Percentiles rank a stretch among this genome's conserved stretches.
phyloP scores from a whole-genome alignment of 2,797 vertebrate genomes.

The Cuniculus paca region DNA sequence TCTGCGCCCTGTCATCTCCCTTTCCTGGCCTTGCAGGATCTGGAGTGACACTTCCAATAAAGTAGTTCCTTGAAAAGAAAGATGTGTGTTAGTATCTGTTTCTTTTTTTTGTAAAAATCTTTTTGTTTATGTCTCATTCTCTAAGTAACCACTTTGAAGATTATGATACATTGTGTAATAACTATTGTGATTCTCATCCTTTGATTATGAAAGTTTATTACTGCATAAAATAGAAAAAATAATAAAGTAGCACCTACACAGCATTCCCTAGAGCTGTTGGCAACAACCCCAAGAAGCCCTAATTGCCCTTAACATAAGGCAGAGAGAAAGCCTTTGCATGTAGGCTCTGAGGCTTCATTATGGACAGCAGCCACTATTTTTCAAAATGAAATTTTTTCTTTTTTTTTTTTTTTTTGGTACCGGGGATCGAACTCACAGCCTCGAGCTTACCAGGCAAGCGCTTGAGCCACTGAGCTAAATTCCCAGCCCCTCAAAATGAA shows the following conservation, averaged over 20 bases:
- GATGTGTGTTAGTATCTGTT: not conserved
- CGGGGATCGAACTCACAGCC: no score
- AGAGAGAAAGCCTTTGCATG: not conserved
- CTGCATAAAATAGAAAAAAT: not conserved
- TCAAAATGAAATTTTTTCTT: not conserved
- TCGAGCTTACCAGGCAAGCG: no score
- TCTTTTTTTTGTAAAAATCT: not conserved
- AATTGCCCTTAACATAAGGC: no score
- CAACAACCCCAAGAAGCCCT: not conserved
- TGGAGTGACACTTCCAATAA: not conserved
- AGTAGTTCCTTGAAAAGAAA: not conserved
- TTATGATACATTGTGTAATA: not conserved
- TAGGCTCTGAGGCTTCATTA: not conserved
- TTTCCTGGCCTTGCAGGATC: not conserved
- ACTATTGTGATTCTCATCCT: not conserved
- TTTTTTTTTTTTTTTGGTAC: no score
- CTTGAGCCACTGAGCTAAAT: no score
- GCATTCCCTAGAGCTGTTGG: not conserved
- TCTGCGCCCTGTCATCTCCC: no score
- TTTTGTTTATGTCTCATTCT: not conserved
- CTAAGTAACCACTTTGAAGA: not conserved
- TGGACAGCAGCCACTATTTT: not conserved
- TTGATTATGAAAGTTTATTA: not conserved
- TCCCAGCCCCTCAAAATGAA: slow-evolving; percentile 11
- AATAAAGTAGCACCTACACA: not conserved